Base-by-base conservation (phyloP, 2,888 invertebrate genomes). In the Cephus rjabovi region DNA sequence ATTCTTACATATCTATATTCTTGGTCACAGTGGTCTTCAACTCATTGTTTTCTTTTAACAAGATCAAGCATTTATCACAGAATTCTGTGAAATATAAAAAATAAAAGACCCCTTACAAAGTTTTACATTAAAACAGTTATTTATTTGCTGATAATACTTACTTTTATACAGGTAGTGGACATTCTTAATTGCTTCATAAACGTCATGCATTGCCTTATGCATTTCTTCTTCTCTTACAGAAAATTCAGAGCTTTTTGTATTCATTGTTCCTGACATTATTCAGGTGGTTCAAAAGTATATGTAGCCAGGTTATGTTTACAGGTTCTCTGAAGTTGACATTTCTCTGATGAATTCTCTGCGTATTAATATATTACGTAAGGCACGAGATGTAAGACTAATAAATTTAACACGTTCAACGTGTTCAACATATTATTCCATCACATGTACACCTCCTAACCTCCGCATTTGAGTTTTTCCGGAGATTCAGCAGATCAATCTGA, bases 111-210 rank as follows among this genome's bases (percentile, higher is more conserved):
- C 33, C 34, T 35, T 35, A 74, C 15, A 74, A 31, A 40, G 30
- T 56, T 56, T 76, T 6, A 23, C 15, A n/a, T 33, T 23, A 30
- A 77, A 15, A 12, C 37, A 34, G 1, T 40, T 56, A 15, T 23
- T 23, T 56, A 56, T 56, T 23, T 56, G 6, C 40, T 56, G 34
- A 30, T 70, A 82, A 81, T 80, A 86, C 88, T 85, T 87, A 89
- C 89, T 85, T 82, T 84, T 83, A 79, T 86, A 86, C 31, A 87
- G 81, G 15, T 80, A 73, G 35, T 82, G 84, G 73, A 83, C 81
- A 70, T 85, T 81, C 68, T 78, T 77, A 34, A 89, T 77, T 23
- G 80, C 81, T 34, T 11, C 73, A 11, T 78, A 77, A 73, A 88
- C 86, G 37, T 75, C 80, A 76, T 86, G 81, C 70, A 81, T 82